phyloP scores from a whole-genome alignment of 53 echinoderm and acorn worm genomes.

The Echinarachnius parma region DNA sequence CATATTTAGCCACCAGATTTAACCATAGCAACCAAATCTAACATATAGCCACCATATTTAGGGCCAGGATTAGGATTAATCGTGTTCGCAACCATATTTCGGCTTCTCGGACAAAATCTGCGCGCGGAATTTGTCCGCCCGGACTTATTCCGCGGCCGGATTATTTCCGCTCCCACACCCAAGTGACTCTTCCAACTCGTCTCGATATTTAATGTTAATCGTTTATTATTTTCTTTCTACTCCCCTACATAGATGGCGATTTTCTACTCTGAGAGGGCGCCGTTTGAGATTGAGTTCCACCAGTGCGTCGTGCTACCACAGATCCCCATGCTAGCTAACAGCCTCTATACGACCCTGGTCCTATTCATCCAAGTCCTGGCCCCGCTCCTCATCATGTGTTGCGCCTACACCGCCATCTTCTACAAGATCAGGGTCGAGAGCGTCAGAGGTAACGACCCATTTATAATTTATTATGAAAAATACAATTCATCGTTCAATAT shows the following conservation, averaged over 20 bases:
- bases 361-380: constrained; percentile 63
- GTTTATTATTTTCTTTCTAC: background rate
- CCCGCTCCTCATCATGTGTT: constrained; percentile 68
- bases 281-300: constrained; percentile 16
- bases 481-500: too few species aligned
- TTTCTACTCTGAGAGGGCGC: constrained; percentile 25
- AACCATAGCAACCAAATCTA: too few species aligned
- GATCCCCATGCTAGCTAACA: background rate
- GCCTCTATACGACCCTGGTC: constrained; percentile 38
- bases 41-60: too few species aligned
- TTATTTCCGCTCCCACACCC: too few species aligned
- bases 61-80: too few species aligned
- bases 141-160: too few species aligned
- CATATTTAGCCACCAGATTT: too few species aligned
- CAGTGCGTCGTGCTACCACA: constrained; percentile 36
- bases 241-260: constrained; percentile 27
- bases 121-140: too few species aligned
- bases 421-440: constrained; percentile 59
- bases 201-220: background rate
- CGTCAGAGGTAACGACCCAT: constrained; percentile 41
- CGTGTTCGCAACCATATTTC: too few species aligned
- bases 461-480: too few species aligned
- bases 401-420: constrained; percentile 78
- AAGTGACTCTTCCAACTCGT: too few species aligned
- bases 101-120: too few species aligned